Conservation (phyloP, 1,140 invertebrate species). For the Bombus polaris region DNA sequence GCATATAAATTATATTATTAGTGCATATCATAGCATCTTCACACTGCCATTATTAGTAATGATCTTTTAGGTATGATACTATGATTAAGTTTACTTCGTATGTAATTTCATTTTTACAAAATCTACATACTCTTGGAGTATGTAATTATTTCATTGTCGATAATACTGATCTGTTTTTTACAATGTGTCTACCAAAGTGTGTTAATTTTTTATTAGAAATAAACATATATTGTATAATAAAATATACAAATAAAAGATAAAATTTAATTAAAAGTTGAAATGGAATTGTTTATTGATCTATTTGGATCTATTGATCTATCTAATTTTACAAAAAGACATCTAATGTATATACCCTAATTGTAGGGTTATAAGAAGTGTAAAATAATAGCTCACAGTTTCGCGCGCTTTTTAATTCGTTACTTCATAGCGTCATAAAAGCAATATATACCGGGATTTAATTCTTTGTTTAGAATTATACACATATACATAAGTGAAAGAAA, state of each 20-base stretch:
- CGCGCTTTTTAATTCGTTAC: constrained; percentile 17
- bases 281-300: background rate
- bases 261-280: background rate
- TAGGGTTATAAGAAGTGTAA: too few species aligned
- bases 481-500: background rate
- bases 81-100: constrained; percentile 25
- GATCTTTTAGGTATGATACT: constrained; percentile 22
- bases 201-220: constrained; percentile 34
- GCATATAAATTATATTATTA: background rate
- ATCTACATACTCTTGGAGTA: constrained; percentile 9
- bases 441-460: background rate
- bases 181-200: constrained; percentile 50
- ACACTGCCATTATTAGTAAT: constrained; percentile 54
- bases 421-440: too few species aligned
- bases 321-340: background rate
- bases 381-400: background rate
- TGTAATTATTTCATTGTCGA: constrained; percentile 25
- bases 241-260: constrained; percentile 44
- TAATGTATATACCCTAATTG: background rate
- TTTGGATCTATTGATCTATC: background rate
- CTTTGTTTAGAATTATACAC: background rate
- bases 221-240: constrained; percentile 40
- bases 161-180: constrained; percentile 22
- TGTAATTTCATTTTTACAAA: constrained; percentile 37
- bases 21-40: constrained; percentile 4